These are phyloP conservation scores for Philereme transversata DNA, from an alignment of 2,888 invertebrate species.

Conservation along the genomic window DNA sequence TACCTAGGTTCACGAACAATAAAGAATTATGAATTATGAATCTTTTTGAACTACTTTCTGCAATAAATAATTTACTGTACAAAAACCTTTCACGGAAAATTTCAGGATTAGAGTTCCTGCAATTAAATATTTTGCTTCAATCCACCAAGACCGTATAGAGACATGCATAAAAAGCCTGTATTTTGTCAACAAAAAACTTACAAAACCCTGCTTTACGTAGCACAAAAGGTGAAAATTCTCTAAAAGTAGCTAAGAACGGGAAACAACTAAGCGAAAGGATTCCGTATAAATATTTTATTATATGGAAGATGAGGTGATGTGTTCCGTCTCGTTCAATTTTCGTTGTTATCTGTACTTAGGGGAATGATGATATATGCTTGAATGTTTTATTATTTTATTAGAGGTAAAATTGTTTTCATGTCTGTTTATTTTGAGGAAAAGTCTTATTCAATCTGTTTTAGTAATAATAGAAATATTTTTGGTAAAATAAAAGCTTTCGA, in stretches of 20 bases:
- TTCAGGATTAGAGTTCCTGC: slow-evolving; percentile 4
- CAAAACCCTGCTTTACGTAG: slow-evolving; percentile 41
- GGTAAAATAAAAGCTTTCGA: no score
- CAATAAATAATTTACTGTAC: neutral
- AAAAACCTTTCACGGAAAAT: no score
- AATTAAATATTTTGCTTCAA: slow-evolving; percentile 14
- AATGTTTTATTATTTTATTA: slow-evolving; percentile 33
- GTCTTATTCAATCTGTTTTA: slow-evolving; percentile 2
- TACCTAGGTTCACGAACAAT: no score
- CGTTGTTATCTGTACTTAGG: slow-evolving; percentile 36
- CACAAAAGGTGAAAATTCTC: slow-evolving; percentile 52
- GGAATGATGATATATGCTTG: slow-evolving; percentile 35
- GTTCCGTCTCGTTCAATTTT: slow-evolving; percentile 39
- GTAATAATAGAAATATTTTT: neutral
- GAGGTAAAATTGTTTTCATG: slow-evolving; percentile 29
- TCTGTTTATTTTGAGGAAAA: slow-evolving; percentile 28
- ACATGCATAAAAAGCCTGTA: slow-evolving; percentile 40
- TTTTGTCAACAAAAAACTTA: slow-evolving; percentile 53
- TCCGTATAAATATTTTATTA: slow-evolving; percentile 53
- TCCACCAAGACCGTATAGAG: slow-evolving; percentile 21
- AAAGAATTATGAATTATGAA: no score
- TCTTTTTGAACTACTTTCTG: no score
- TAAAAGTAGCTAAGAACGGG: slow-evolving; percentile 36
- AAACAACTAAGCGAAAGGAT: slow-evolving; percentile 31
- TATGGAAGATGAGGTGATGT: slow-evolving; percentile 42